Evolutionary conservation across 1,140 invertebrate genomes (phyloP).

Genomic region (Drosophila ironensis): DNA sequence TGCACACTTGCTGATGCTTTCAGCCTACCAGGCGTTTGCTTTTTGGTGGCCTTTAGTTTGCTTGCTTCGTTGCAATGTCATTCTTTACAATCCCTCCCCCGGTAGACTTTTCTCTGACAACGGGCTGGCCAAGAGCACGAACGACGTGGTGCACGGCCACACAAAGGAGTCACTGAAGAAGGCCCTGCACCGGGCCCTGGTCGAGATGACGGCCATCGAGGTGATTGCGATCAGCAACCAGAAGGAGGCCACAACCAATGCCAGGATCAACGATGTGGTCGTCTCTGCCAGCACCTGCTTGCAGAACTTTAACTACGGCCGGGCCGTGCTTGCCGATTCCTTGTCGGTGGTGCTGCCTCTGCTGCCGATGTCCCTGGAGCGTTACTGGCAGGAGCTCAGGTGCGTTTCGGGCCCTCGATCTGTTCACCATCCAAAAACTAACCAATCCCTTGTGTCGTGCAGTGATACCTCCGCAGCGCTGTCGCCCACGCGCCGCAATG

Average conservation of each 20-base stretch:
- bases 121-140: not conserved
- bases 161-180: slow-evolving; percentile 1
- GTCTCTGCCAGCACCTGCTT: slow-evolving; percentile 45
- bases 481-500: slow-evolving; percentile 59
- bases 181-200: slow-evolving; percentile 24
- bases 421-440: not conserved
- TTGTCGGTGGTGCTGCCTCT: slow-evolving; percentile 29
- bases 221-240: not conserved
- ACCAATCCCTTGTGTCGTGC: not conserved
- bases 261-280: slow-evolving; percentile 34
- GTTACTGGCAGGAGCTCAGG: slow-evolving; percentile 38
- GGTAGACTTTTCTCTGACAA: slow-evolving; percentile 47
- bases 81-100: not conserved
- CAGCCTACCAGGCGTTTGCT: too few species aligned
- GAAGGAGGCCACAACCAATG: not conserved
- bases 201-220: not conserved
- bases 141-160: not conserved
- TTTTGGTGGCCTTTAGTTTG: too few species aligned
- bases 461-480: not conserved
- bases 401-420: not conserved
- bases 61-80: too few species aligned
- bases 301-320: slow-evolving; percentile 48
- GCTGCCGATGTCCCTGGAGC: slow-evolving; percentile 15
- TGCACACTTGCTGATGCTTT: too few species aligned
- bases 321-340: slow-evolving; percentile 23